phyloP scores from a whole-genome alignment of 1,140 invertebrate genomes.

The Potamilus streckersoni region DNA sequence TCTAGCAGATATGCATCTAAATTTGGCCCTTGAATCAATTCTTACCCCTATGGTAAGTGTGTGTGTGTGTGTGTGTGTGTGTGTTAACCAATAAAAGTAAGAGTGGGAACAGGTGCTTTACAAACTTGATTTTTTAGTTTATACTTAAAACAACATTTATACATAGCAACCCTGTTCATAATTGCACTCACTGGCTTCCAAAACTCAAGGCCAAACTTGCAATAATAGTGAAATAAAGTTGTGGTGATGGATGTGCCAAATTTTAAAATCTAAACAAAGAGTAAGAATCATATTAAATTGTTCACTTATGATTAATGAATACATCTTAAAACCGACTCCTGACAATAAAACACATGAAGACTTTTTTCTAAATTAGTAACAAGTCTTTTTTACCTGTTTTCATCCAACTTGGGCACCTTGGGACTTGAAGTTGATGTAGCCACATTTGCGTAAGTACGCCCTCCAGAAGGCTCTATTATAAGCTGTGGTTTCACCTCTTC shows the following conservation, averaged over 20 bases:
- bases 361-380: neutral
- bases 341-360: neutral
- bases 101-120: too few species aligned
- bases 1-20: too few species aligned
- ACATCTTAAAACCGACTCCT: neutral
- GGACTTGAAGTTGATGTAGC: constrained; percentile 33
- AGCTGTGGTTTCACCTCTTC: constrained; percentile 15
- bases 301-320: constrained; percentile 5
- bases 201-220: too few species aligned
- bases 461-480: constrained; percentile 12
- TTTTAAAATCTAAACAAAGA: constrained; percentile 7
- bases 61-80: too few species aligned
- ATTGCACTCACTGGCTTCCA: too few species aligned
- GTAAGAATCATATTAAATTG: constrained; percentile 12
- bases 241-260: neutral
- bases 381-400: constrained; percentile 19
- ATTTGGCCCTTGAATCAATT: too few species aligned
- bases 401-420: constrained; percentile 13
- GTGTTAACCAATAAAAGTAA: too few species aligned
- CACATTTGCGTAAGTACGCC: constrained; percentile 51
- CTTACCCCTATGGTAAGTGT: too few species aligned
- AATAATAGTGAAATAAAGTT: neutral
- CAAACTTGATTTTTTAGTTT: too few species aligned
- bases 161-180: too few species aligned
- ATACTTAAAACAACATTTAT: too few species aligned